Conservation (phyloP, 37 sponge, comb jelly and placozoan genomes). For the Lycopodina hypogea region DNA sequence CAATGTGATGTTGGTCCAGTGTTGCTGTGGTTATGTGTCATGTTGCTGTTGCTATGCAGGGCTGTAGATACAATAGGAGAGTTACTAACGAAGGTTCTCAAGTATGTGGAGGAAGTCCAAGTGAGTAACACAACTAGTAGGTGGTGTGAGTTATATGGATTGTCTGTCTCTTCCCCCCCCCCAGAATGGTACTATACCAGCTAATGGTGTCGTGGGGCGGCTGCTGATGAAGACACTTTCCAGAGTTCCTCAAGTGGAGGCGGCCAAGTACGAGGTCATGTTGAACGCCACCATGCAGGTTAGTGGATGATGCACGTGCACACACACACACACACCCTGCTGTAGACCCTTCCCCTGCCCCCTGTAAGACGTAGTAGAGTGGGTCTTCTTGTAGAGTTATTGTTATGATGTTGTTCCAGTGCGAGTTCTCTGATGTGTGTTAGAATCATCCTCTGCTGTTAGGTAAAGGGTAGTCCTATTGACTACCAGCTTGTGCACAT, state of each 20-base stretch:
- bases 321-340: background rate
- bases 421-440: too few species aligned
- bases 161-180: background rate
- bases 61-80: slow-evolving; percentile 35
- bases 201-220: slow-evolving; percentile 62
- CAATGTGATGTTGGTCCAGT: too few species aligned
- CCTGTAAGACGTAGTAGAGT: background rate
- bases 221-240: slow-evolving; percentile 69
- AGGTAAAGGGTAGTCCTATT: too few species aligned
- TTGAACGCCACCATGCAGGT: slow-evolving; percentile 87
- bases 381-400: background rate
- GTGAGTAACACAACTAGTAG: slow-evolving; percentile 20
- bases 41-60: too few species aligned
- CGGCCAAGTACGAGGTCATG: slow-evolving; percentile 64
- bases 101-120: slow-evolving; percentile 65
- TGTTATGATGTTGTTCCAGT: too few species aligned
- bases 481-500: too few species aligned
- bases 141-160: background rate
- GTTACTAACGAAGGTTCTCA: slow-evolving; percentile 31
- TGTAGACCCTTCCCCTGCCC: too few species aligned
- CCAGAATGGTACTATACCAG: slow-evolving; percentile 59
- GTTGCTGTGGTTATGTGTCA: too few species aligned
- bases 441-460: too few species aligned
- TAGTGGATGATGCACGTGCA: background rate
- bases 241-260: slow-evolving; percentile 63